Evolutionary conservation across 2,797 vertebrate species (phyloP).

Genomic region (Tragopan temminckii): DNA sequence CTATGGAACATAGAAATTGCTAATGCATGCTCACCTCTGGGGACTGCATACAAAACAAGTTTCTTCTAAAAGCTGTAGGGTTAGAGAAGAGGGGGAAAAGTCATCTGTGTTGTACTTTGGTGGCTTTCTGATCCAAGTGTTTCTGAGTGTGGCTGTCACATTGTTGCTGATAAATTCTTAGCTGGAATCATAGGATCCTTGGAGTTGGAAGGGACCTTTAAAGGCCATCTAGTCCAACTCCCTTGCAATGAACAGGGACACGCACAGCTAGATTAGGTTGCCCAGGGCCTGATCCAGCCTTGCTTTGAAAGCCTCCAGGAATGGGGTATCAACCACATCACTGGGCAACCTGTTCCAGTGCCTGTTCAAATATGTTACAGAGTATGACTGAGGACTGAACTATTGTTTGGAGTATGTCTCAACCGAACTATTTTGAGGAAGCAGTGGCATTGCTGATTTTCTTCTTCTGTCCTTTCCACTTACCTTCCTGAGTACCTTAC

Average conservation of each 20-base stretch:
- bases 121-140: not conserved
- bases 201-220: too few species aligned
- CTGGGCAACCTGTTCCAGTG: too few species aligned
- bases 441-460: not conserved
- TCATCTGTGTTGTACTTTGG: not conserved
- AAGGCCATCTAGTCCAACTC: too few species aligned
- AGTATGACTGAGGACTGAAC: not conserved
- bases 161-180: not conserved
- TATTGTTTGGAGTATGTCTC: not conserved
- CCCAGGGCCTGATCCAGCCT: too few species aligned
- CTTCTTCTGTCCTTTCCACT: not conserved
- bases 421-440: not conserved
- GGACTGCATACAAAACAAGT: not conserved
- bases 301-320: too few species aligned
- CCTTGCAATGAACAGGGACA: too few species aligned
- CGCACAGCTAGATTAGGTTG: too few species aligned
- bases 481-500: not conserved
- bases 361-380: not conserved
- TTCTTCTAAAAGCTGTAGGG: constrained; percentile 9
- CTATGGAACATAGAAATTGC: constrained; percentile 33
- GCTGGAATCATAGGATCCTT: too few species aligned
- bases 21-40: constrained; percentile 9
- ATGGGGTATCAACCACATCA: too few species aligned
- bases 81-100: not conserved
- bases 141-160: not conserved